These are phyloP conservation scores for Conomelus anceps DNA, from an alignment of 2,888 invertebrate species.

Conservation along the genomic window DNA sequence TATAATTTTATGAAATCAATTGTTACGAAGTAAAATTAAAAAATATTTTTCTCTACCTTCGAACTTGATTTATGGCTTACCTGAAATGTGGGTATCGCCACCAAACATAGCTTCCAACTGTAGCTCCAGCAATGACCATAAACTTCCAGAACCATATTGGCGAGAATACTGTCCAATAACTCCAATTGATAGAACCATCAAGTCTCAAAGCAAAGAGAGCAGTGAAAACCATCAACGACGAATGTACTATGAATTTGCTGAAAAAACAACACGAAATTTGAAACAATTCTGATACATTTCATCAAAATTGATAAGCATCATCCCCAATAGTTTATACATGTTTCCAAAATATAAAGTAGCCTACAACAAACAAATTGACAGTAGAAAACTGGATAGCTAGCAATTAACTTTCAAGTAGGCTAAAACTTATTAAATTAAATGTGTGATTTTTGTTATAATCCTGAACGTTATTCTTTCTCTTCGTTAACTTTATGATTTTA, in stretches of 20 bases:
- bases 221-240: slow-evolving; percentile 85
- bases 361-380: too few species aligned
- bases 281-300: not conserved
- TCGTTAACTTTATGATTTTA: too few species aligned
- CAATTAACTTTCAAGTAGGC: not conserved
- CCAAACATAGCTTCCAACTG: slow-evolving; percentile 91
- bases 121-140: slow-evolving; percentile 82
- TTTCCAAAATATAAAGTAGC: too few species aligned
- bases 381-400: not conserved
- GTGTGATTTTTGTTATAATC: too few species aligned
- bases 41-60: too few species aligned
- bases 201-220: slow-evolving; percentile 82
- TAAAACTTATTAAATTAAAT: too few species aligned
- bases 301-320: too few species aligned
- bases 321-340: too few species aligned
- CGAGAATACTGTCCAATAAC: slow-evolving; percentile 91
- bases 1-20: too few species aligned
- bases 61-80: slow-evolving; percentile 49
- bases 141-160: slow-evolving; percentile 98
- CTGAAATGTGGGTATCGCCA: slow-evolving; percentile 93
- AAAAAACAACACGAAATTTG: slow-evolving; percentile 41
- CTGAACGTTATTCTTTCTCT: too few species aligned
- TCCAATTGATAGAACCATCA: slow-evolving; percentile 85
- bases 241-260: slow-evolving; percentile 96
- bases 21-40: too few species aligned